These are phyloP conservation scores for Myotis planiceps DNA, from an alignment of 2,797 vertebrate species.

Conservation along the genomic window DNA sequence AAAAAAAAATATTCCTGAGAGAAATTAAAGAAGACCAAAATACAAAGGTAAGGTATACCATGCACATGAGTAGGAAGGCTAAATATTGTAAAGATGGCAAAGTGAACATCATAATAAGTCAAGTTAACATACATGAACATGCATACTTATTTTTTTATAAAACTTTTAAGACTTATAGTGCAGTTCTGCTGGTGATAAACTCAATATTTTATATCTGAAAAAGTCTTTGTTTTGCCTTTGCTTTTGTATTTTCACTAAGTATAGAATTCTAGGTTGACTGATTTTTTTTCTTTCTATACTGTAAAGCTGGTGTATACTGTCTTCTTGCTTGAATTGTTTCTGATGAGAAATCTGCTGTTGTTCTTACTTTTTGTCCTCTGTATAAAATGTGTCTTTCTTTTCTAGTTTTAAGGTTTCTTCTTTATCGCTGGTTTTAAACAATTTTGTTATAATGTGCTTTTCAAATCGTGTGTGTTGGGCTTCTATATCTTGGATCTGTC, in stretches of 20 bases:
- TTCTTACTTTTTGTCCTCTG: background rate
- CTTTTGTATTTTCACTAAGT: background rate
- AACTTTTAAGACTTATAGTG: background rate
- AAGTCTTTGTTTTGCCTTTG: background rate
- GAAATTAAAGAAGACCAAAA: background rate
- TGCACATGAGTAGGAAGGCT: background rate
- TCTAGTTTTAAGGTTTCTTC: background rate
- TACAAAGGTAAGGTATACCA: background rate
- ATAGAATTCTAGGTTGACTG: background rate
- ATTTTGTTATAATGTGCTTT: background rate
- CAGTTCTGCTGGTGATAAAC: background rate
- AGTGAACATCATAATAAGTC: background rate
- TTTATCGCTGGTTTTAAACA: background rate
- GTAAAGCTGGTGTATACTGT: background rate
- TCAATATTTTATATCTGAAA: background rate
- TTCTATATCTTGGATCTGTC: background rate
- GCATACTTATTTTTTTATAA: background rate
- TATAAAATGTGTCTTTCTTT: background rate
- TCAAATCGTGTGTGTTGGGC: background rate
- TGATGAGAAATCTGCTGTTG: background rate
- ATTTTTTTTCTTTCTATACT: background rate
- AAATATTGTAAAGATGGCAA: background rate
- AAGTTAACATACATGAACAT: background rate
- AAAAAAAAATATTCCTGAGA: background rate
- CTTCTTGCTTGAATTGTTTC: background rate